A percentile compares a stretch with the other conserved stretches of the same genome.
Conservation (phyloP, 2,797 vertebrate species). For the Caiman crocodilus region DNA sequence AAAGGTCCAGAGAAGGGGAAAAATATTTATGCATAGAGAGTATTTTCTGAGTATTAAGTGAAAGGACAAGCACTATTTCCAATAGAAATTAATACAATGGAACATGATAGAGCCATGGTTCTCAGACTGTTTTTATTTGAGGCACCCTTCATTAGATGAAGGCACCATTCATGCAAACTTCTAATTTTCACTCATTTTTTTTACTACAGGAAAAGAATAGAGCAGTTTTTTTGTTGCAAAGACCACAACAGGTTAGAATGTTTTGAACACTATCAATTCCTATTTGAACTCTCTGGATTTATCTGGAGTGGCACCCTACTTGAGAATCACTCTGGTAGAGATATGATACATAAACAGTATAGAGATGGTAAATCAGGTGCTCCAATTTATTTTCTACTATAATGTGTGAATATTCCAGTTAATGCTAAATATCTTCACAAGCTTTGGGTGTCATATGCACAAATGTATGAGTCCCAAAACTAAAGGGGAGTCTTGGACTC, state of each 20-base stretch:
- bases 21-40: background rate
- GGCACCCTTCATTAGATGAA: no score
- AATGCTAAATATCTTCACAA: background rate
- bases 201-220: no score
- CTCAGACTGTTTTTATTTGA: no score
- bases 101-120: background rate
- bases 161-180: no score
- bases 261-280: no score
- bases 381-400: fast-evolving
- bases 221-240: no score
- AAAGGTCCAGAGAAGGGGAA: background rate
- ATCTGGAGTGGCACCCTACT: no score
- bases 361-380: background rate
- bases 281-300: no score
- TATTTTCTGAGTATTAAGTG: background rate
- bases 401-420: background rate
- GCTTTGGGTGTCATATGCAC: background rate
- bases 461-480: background rate
- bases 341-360: background rate
- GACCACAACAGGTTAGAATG: no score
- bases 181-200: no score
- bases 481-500: background rate
- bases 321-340: no score
- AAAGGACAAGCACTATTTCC: background rate
- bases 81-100: background rate